Evolutionary conservation across 2,797 vertebrate genomes (phyloP), one percentile per base, ranked within the genome.

Genomic region (Spinus pinus): DNA sequence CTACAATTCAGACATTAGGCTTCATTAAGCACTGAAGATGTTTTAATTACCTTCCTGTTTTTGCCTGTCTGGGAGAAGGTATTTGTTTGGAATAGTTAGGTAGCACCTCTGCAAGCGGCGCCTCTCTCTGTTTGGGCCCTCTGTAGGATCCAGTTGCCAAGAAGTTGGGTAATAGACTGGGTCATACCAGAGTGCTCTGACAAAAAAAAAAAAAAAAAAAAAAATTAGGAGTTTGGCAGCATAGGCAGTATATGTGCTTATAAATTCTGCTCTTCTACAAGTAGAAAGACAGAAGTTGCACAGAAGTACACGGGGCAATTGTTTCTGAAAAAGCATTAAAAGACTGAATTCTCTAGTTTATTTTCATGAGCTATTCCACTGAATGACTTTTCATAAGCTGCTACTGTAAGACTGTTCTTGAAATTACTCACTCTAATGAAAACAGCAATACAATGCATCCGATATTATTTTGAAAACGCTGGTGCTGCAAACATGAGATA

Each of bases 31-130:
- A 53, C 0, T 47, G 42, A 60, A 60, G 37, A 87, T 65, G 12
- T 41, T 44, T 49, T 24, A 30, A 37, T 96, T 97, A 99, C 99
- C 99, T 96, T 99, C 99, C 42, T 98, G 93, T 93, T 99, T 99
- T 66, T 98, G 99, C 69, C 99, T 98, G 94, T 99, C 99, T 95
- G 98, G 98, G 19, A 99, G 99, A 86, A 99, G 98, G 78, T 99
- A 99, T 96, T 99, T 99, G 97, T 99, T 99, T 64, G 99, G 99
- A 93, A 99, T 99, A 84, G 99, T 99, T 89, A 99, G 98, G 96
- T 99, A 99, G 96, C 99, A 99, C 85, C 99, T 98, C 97, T 99
- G 99, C 56, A 99, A 97, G 28, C 99, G 98, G 17, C 99, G 98
- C 9, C 99, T 98, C 95, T 99, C 99, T 66, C 99, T 97, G 95